Conservation (phyloP, 2,888 invertebrate species). For the Rhingia rostrata region DNA sequence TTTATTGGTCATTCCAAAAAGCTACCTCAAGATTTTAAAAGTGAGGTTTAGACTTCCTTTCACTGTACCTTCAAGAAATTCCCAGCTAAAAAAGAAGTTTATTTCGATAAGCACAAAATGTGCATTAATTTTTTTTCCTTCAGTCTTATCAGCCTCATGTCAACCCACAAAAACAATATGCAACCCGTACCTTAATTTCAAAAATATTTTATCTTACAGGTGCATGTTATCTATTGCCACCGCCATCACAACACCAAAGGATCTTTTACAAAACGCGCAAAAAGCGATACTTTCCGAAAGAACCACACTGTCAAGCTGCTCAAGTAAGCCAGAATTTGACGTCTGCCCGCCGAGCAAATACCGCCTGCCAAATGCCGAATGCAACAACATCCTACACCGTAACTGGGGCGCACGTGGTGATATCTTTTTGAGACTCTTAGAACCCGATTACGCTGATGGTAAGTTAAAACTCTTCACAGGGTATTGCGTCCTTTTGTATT, state of each 20-base stretch:
- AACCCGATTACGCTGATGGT: constrained; percentile 88
- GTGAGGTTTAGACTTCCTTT: too few species aligned
- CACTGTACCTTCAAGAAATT: too few species aligned
- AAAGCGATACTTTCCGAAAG: constrained; percentile 79
- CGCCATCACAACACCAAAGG: constrained; percentile 79
- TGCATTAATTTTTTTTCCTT: too few species aligned
- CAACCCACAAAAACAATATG: too few species aligned
- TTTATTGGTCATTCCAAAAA: too few species aligned
- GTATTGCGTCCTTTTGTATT: neutral
- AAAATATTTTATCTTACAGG: constrained; percentile 74
- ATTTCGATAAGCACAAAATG: too few species aligned
- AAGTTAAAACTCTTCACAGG: constrained; percentile 7
- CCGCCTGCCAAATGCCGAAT: constrained; percentile 91
- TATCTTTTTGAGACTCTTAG: constrained; percentile 88
- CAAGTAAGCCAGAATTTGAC: constrained; percentile 77
- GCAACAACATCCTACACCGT: constrained; percentile 94
- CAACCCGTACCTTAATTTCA: neutral
- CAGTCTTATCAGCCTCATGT: too few species aligned
- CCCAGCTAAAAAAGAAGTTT: too few species aligned
- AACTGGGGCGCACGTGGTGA: constrained; percentile 93
- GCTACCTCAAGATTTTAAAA: too few species aligned
- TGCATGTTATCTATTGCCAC: constrained; percentile 77
- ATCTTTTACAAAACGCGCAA: constrained; percentile 78
- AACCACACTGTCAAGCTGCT: constrained; percentile 77
- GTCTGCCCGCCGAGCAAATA: constrained; percentile 92